A percentile compares a stretch with the other conserved stretches of the same genome.
Evolutionary conservation across 2,888 invertebrate genomes (phyloP).

Genomic region (Frankliniella fusca): DNA sequence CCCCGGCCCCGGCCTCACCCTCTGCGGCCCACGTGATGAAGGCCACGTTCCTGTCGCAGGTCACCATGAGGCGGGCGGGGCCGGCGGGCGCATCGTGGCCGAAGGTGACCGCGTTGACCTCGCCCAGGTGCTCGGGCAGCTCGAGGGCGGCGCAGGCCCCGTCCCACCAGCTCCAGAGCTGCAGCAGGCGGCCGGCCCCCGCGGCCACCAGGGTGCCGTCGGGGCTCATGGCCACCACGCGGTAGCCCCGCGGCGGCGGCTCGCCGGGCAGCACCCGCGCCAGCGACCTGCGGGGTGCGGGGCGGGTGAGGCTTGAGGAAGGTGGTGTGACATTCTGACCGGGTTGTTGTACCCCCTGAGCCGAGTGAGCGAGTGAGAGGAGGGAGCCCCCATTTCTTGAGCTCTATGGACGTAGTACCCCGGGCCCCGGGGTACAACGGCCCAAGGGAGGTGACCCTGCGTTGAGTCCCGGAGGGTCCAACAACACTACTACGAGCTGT

Average conservation of each 20-base stretch:
- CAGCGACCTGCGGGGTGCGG: not conserved
- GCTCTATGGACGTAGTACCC: too few relatives aligned
- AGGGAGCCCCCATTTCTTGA: too few relatives aligned
- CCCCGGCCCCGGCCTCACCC: slow-evolving; percentile 23
- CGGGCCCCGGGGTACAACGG: too few relatives aligned
- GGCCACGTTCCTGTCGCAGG: slow-evolving; percentile 46
- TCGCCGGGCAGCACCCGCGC: not conserved
- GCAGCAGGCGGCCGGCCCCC: not conserved
- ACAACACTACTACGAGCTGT: too few relatives aligned
- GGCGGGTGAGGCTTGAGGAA: not conserved
- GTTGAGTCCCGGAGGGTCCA: too few relatives aligned
- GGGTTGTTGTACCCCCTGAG: too few relatives aligned
- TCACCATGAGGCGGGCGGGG: slow-evolving; percentile 44
- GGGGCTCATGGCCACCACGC: not conserved
- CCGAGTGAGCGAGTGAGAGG: too few relatives aligned
- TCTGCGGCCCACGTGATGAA: slow-evolving; percentile 48
- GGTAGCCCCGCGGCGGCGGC: not conserved
- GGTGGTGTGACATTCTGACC: not conserved
- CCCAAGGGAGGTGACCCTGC: too few relatives aligned
- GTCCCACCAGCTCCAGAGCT: not conserved
- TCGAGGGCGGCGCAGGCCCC: not conserved
- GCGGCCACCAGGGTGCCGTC: not conserved
- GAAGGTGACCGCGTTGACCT: slow-evolving; percentile 45
- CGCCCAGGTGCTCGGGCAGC: not conserved
- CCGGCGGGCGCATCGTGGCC: slow-evolving; percentile 47